These are phyloP conservation scores for Agrotis exclamationis DNA, from an alignment of 2,888 invertebrate genomes.

Conservation along the genomic window DNA sequence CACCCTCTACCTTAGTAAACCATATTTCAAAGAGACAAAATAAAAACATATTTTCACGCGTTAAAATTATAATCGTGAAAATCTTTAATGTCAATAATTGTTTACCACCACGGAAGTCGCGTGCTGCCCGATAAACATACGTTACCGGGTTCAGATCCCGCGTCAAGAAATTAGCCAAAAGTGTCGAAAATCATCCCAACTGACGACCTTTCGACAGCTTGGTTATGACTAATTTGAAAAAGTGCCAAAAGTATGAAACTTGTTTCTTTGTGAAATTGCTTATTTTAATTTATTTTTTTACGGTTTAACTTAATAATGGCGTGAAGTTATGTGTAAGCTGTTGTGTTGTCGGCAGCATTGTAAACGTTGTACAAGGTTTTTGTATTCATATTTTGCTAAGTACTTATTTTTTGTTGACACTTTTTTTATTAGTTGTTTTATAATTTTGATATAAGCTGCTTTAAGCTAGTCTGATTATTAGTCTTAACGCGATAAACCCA, in stretches of 20 bases:
- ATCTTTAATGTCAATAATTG: conserved; percentile 75
- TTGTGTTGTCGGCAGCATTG: too few species aligned
- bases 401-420: too few species aligned
- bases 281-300: conserved; percentile 24
- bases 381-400: too few species aligned
- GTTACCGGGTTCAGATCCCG: conserved; percentile 71
- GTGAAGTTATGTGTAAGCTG: not conserved
- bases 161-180: conserved; percentile 61
- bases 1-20: conserved; percentile 27
- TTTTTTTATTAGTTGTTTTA: too few species aligned
- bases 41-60: conserved; percentile 66
- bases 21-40: conserved; percentile 36
- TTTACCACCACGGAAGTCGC: conserved; percentile 78
- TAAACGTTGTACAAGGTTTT: too few species aligned
- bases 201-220: conserved; percentile 67
- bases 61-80: conserved; percentile 54
- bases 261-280: conserved; percentile 30
- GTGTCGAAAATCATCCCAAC: conserved; percentile 63
- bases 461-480: too few species aligned
- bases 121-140: conserved; percentile 76
- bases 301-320: conserved; percentile 10
- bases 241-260: conserved; percentile 60
- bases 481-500: too few species aligned
- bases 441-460: too few species aligned
- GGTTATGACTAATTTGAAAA: conserved; percentile 69